Evolutionary conservation across 2,113 vertebrate species (phyloP).

Genomic region (Tetrao urogallus): DNA sequence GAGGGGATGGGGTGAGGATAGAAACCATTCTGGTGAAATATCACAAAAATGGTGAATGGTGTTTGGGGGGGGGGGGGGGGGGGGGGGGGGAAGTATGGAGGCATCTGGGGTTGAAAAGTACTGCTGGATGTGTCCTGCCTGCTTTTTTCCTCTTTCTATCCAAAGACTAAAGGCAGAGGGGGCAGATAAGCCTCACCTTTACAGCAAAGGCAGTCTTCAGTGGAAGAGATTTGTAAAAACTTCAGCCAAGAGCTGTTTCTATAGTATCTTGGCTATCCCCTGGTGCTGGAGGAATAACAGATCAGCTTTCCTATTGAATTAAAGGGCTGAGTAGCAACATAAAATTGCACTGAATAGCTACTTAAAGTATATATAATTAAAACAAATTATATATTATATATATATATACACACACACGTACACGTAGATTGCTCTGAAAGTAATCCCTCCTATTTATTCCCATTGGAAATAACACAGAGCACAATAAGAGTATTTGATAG

Average conservation of each 20-base stretch:
- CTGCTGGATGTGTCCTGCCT: neutral
- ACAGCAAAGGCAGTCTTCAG: accelerated
- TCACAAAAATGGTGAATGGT: neutral
- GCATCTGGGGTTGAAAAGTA: neutral
- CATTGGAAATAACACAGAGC: neutral
- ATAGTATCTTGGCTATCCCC: neutral
- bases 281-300: neutral
- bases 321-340: neutral
- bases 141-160: neutral
- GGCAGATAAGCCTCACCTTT: accelerated
- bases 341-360: neutral
- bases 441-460: neutral
- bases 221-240: neutral
- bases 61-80: too few relatives aligned
- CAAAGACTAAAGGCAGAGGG: accelerated
- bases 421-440: neutral
- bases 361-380: neutral
- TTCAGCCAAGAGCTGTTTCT: neutral
- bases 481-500: neutral
- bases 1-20: accelerated
- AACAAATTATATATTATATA: neutral
- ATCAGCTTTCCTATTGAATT: neutral
- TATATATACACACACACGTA: too few relatives aligned
- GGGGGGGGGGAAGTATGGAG: too few relatives aligned
- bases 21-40: neutral